Percentiles rank a stretch among this genome's conserved stretches.
phyloP scores from a whole-genome alignment of 2,888 invertebrate genomes.

The Drosophila greeni region DNA sequence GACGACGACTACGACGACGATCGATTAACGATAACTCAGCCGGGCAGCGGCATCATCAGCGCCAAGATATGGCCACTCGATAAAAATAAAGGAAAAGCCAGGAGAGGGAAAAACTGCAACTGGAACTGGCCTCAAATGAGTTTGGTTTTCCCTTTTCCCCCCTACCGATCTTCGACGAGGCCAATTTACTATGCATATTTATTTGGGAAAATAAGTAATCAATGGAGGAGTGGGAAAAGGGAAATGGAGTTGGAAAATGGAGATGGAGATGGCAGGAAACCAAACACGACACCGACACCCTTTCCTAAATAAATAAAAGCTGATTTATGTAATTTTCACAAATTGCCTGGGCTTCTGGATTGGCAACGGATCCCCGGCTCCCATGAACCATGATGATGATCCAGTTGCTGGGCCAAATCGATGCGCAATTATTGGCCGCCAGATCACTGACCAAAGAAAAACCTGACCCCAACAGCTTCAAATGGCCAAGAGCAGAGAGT shows the following conservation, averaged over 20 bases:
- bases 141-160: constrained; percentile 2
- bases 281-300: constrained; percentile 55
- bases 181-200: constrained; percentile 74
- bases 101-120: constrained; percentile 1
- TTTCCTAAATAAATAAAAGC: constrained; percentile 70
- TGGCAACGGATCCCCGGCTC: constrained; percentile 15
- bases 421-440: constrained; percentile 67
- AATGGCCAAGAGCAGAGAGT: constrained; percentile 30
- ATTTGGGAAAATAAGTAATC: constrained; percentile 73
- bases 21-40: constrained; percentile 67
- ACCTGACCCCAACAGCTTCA: constrained; percentile 15
- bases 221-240: constrained; percentile 39
- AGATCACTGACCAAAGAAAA: constrained; percentile 55
- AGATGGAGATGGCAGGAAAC: constrained; percentile 31
- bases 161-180: constrained; percentile 7
- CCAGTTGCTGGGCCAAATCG: constrained; percentile 58
- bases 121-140: constrained; percentile 39
- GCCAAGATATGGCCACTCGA: constrained; percentile 60
- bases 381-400: constrained; percentile 34
- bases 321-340: constrained; percentile 75
- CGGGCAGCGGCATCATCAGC: constrained; percentile 33
- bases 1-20: constrained; percentile 28
- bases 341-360: constrained; percentile 50
- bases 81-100: constrained; percentile 29
- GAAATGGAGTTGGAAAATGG: constrained; percentile 12